Base-by-base conservation (phyloP, 1,140 invertebrate genomes). In the Pissodes strobi region DNA sequence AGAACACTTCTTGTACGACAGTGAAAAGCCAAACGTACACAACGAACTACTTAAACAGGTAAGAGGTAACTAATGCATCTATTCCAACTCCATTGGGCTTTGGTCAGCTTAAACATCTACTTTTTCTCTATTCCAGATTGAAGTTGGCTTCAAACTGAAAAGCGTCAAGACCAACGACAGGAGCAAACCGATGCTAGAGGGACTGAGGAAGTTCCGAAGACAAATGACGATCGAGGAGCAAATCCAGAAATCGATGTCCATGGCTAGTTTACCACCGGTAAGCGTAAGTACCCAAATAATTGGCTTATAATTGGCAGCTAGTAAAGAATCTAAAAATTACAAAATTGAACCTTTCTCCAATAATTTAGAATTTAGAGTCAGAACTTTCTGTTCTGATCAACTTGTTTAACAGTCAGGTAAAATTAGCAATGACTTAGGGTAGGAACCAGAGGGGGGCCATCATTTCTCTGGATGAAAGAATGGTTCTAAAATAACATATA, bases 181-280 rank as follows among this genome's bases (percentile, higher is more conserved):
- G 68, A 94, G 91, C 72, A 93, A 86, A 79, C 92, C 92, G 1
- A 85, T 90, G 55, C 78, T 95, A 45, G 87, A 89, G 78, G 93
- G 93, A 15, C 79, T 95, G 43, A 85, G 91, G 38, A 93, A 93
- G 78, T 93, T 95, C 75, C 84, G 92, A 55, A 84, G 90, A 68
- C 92, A 94, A 78, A 84, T 92, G 83, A 94, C 92, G 1, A 91
- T 93, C 66, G 91, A 94, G 72, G 92, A 94, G 76, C 89, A 93
- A 78, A 86, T 92, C 25, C 88, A 91, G 62, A 91, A 92, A 73
- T 90, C 89, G 0, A 84, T 86, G 74, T 89, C 87, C 1, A 87
- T 88, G 74, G 79, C 81, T 4, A 83, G 82, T 37, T 77, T 80
- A 43, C 65, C 74, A 45, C 72, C 71, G 52, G 73, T 76, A 72